Evolutionary conservation across 1,140 invertebrate genomes (phyloP).

Genomic region (Hormaphis cornu): DNA sequence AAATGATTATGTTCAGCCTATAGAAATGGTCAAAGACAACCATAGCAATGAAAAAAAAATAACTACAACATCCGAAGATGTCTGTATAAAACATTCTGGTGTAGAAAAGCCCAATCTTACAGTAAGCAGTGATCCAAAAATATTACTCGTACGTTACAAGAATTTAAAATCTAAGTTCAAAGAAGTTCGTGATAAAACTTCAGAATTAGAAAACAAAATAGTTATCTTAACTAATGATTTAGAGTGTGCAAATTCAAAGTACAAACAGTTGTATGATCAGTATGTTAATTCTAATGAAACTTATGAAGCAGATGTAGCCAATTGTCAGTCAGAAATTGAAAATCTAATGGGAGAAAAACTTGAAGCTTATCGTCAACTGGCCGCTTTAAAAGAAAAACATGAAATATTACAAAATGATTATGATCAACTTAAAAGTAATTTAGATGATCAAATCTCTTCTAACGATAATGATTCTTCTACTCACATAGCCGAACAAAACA

Average conservation of each 20-base stretch:
- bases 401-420: conserved; percentile 23
- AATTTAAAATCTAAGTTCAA: conserved; percentile 12
- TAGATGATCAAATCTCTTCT: background rate
- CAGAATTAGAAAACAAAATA: background rate
- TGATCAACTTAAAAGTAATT: conserved; percentile 21
- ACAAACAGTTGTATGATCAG: background rate
- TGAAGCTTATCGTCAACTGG: background rate
- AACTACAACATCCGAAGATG: background rate
- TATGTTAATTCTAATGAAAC: background rate
- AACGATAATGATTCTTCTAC: background rate
- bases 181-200: background rate
- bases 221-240: background rate
- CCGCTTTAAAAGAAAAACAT: background rate
- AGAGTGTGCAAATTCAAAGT: background rate
- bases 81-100: background rate
- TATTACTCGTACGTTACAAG: background rate
- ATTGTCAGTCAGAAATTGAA: conserved; percentile 15
- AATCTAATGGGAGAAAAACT: conserved; percentile 18
- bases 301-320: background rate
- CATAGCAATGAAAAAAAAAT: background rate
- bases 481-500: background rate
- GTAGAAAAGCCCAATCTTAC: background rate
- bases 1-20: background rate
- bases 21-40: background rate
- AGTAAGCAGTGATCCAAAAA: background rate